A percentile compares a stretch with the other conserved stretches of the same genome.
These are phyloP conservation scores for Apodemus speciosus DNA, from an alignment of 2,113 vertebrate species.

Conservation along the genomic window DNA sequence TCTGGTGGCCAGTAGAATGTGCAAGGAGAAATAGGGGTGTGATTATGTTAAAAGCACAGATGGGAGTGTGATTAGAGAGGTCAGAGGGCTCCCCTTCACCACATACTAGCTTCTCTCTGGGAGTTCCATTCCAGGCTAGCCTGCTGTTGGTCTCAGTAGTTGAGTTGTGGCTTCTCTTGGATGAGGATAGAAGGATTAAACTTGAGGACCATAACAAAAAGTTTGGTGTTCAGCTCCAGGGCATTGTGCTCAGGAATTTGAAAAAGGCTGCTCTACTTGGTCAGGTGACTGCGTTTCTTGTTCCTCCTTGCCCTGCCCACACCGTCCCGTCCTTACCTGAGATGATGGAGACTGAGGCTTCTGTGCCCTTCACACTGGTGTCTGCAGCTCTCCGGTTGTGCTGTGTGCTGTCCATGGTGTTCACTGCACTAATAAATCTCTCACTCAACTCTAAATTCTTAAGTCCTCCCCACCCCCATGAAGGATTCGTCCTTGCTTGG, in stretches of 20 bases:
- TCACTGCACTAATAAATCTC: conserved; percentile 72
- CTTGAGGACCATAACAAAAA: background rate
- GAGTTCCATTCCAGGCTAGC: background rate
- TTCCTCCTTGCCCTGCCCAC: conserved; percentile 1
- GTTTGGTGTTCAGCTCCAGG: conserved; percentile 23
- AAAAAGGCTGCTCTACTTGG: conserved; percentile 61
- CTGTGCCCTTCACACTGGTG: conserved; percentile 40
- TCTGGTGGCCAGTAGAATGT: background rate
- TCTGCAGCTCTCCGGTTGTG: conserved; percentile 68
- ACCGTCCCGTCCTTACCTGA: background rate
- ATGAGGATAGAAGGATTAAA: background rate
- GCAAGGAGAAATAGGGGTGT: background rate
- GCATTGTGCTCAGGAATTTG: conserved; percentile 78
- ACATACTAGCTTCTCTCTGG: background rate
- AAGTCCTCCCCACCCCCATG: background rate
- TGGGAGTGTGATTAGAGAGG: background rate
- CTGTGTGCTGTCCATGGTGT: conserved; percentile 64
- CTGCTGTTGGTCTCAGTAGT: background rate
- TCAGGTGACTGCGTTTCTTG: conserved; percentile 48
- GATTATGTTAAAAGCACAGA: background rate
- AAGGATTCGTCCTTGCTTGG: conserved; percentile 32
- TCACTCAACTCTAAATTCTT: conserved; percentile 64
- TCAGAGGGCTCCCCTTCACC: background rate
- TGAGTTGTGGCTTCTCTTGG: background rate
- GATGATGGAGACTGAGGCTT: background rate